Evolutionary conservation across 2,888 invertebrate genomes (phyloP).

Genomic region (Oithona nana): DNA sequence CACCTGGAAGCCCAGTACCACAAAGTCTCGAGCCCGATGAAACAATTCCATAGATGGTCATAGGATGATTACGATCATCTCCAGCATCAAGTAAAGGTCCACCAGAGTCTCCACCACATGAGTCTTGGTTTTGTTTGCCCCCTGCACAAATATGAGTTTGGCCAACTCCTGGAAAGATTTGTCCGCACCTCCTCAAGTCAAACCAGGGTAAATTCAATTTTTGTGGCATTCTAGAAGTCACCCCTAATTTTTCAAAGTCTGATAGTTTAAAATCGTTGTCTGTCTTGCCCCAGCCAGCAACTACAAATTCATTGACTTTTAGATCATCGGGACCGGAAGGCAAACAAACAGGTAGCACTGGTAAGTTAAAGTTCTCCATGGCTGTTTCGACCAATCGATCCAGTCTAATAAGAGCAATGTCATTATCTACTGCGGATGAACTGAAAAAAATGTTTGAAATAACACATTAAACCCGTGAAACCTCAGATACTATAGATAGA

Average conservation of each 20-base stretch:
- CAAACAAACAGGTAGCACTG: conserved; percentile 1
- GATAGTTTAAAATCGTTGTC: background rate
- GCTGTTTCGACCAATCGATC: background rate
- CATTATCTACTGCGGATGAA: background rate
- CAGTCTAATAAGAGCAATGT: conserved; percentile 11
- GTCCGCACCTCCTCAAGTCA: background rate
- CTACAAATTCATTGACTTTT: background rate
- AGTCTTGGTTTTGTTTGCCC: background rate
- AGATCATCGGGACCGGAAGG: background rate
- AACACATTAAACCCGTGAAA: background rate
- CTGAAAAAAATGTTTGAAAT: background rate
- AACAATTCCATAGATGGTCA: conserved; percentile 3
- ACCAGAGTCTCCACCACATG: conserved; percentile 6
- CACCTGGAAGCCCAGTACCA: conserved; percentile 5
- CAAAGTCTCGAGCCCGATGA: background rate
- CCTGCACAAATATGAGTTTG: background rate
- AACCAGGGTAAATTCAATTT: background rate
- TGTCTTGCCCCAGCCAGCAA: conserved; percentile 6
- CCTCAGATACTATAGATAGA: background rate
- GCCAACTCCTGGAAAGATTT: background rate
- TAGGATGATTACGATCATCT: background rate
- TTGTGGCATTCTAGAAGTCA: background rate
- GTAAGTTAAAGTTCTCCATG: background rate
- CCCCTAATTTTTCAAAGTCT: background rate
- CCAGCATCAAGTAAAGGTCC: background rate